These are phyloP conservation scores for Artemisiospiza belli DNA, from an alignment of 2,113 vertebrate species.

Conservation along the genomic window DNA sequence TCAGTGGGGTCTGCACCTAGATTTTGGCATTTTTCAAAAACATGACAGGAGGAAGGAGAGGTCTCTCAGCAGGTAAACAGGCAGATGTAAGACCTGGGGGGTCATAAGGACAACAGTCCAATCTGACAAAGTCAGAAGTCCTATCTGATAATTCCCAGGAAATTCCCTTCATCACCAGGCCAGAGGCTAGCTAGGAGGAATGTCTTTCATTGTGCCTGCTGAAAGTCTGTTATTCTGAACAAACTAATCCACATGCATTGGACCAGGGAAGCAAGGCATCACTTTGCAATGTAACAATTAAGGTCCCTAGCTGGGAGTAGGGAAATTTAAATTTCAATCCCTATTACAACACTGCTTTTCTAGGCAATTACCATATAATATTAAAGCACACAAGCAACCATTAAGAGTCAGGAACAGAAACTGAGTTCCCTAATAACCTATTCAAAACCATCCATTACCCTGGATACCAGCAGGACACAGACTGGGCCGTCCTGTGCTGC, in stretches of 20 bases:
- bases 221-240: conserved; percentile 29
- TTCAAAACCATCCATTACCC: conserved; percentile 22
- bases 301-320: neutral
- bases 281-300: conserved; percentile 33
- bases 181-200: conserved; percentile 1
- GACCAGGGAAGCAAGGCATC: neutral
- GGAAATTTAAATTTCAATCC: conserved; percentile 32
- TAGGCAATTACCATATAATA: conserved; percentile 3
- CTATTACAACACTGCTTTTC: conserved; percentile 21
- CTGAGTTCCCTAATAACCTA: conserved; percentile 18
- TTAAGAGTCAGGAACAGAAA: conserved; percentile 2
- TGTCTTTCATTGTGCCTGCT: neutral
- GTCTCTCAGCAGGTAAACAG: neutral
- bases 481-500: conserved; percentile 35
- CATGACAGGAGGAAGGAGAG: neutral
- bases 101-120: neutral
- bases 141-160: neutral
- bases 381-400: neutral
- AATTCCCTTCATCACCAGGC: neutral
- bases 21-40: neutral
- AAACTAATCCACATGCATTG: conserved; percentile 9
- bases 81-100: neutral
- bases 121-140: neutral
- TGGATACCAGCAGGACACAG: neutral
- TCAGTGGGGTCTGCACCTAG: neutral